Percentiles rank a stretch among this genome's conserved stretches.
Evolutionary conservation across 1,140 invertebrate species (phyloP).

Genomic region (Tribolium castaneum): DNA sequence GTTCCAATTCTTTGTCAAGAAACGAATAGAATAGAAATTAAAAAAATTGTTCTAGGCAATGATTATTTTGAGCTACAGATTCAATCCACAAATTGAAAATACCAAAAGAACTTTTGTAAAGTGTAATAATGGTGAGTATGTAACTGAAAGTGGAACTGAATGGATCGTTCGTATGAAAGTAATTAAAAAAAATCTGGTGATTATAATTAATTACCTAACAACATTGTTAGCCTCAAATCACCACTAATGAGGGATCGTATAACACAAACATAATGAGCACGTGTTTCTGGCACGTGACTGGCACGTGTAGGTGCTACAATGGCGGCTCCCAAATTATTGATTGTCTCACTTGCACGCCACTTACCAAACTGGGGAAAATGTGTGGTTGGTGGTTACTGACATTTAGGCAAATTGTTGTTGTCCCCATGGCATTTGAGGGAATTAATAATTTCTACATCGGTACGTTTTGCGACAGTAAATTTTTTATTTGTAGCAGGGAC

Average conservation of each 20-base stretch:
- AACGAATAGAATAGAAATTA: too few species aligned
- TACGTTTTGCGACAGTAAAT: neutral
- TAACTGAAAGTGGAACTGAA: too few species aligned
- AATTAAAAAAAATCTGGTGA: too few species aligned
- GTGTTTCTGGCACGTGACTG: conserved; percentile 5
- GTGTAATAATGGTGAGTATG: too few species aligned
- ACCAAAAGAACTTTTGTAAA: too few species aligned
- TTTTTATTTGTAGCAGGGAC: neutral
- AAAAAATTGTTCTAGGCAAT: too few species aligned
- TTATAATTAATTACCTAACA: too few species aligned
- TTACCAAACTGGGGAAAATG: neutral
- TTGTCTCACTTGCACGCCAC: neutral
- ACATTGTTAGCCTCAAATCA: neutral
- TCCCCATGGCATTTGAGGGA: neutral
- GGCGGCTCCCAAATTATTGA: conserved; percentile 3
- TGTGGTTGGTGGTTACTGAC: conserved; percentile 12
- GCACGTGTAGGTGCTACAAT: conserved; percentile 5
- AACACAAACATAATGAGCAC: conserved; percentile 7
- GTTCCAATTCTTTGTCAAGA: too few species aligned
- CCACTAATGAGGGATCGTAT: neutral
- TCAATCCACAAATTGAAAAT: too few species aligned
- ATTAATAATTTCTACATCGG: conserved; percentile 8
- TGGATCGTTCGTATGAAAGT: too few species aligned
- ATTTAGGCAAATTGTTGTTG: conserved; percentile 2
- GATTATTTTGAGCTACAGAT: too few species aligned